Evolutionary conservation across 2,888 invertebrate species (phyloP), one percentile per base, ranked within the genome.

Genomic region (Leptura quadrifasciata): DNA sequence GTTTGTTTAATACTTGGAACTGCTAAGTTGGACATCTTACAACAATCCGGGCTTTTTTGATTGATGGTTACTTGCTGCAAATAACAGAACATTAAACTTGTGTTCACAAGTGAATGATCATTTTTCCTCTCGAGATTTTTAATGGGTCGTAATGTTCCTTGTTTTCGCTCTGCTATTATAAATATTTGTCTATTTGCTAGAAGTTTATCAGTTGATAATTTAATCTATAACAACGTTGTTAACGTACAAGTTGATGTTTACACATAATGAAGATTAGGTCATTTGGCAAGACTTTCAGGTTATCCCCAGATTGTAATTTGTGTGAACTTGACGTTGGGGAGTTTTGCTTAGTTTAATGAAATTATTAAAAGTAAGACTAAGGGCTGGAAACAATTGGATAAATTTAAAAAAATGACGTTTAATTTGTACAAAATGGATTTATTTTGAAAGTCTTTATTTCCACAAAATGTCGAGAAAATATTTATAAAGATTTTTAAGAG

Each of bases 121-220:
- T 39, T 10, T 39, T 10, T 15, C 39, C 39, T 39, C 39, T 39
- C 2, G 39, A 39, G 15, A 9, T 15, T 31, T 39, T 39, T 15
- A 39, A 10, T 39, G 15, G 39, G 39, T 39, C 39, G 39, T 39
- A 39, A 39, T 39, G 39, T 39, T 15, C 15, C 39, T 39, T 39
- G 39, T 39, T 10, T 39, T 15, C 39, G 15, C 12, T 39, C 39
- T 2, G 39, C 12, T 2, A 39, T 12, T 39, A 39, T 15, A 39
- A 39, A 39, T 39, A 39, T 39, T 39, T 39, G 39, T 39, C 39
- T 39, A 39, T 39, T 39, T 39, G 39, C 39, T 39, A 39, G 39
- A 39, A 39, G 39, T 39, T 39, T 39, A 39, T 39, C 39, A 39
- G 39, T 12, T 39, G 39, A 39, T 39, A 39, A 39, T 39, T 10